A percentile compares a stretch with the other conserved stretches of the same genome.
Evolutionary conservation across 2,888 invertebrate species (phyloP).

Genomic region (Drosophila koepferae): DNA sequence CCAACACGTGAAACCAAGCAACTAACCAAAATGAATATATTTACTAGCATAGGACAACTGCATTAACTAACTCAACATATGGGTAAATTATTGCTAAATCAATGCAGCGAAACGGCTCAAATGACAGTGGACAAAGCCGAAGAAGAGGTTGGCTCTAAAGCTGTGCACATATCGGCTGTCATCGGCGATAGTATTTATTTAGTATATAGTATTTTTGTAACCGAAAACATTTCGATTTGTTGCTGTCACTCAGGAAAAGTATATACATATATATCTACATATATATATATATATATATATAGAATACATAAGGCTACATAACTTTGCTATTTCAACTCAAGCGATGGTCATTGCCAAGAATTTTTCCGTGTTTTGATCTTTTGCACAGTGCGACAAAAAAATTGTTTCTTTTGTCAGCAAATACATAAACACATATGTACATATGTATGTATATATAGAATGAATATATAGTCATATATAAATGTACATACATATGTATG

Average conservation of each 20-base stretch:
- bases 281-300: constrained; percentile 15
- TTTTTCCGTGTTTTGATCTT: constrained; percentile 82
- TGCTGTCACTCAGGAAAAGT: constrained; percentile 68
- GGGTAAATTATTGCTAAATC: constrained; percentile 11
- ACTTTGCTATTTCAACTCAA: constrained; percentile 76
- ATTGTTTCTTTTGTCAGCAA: constrained; percentile 62
- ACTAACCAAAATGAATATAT: neutral
- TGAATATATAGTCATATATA: constrained; percentile 1
- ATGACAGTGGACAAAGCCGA: neutral
- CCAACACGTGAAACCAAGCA: constrained; percentile 16
- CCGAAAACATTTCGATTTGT: constrained; percentile 39
- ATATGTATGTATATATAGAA: constrained; percentile 13
- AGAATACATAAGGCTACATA: constrained; percentile 46
- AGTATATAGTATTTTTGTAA: constrained; percentile 16
- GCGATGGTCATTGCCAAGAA: constrained; percentile 81
- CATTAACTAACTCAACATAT: constrained; percentile 12
- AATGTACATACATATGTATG: constrained; percentile 5
- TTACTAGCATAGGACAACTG: neutral
- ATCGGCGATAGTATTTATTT: constrained; percentile 2
- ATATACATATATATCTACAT: constrained; percentile 19
- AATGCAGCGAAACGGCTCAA: constrained; percentile 30
- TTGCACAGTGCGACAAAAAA: constrained; percentile 62
- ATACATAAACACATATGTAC: constrained; percentile 15
- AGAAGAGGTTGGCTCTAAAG: neutral
- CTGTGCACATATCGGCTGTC: constrained; percentile 8